Conservation (phyloP, 2,113 vertebrate genomes). For the Pygoscelis adeliae region DNA sequence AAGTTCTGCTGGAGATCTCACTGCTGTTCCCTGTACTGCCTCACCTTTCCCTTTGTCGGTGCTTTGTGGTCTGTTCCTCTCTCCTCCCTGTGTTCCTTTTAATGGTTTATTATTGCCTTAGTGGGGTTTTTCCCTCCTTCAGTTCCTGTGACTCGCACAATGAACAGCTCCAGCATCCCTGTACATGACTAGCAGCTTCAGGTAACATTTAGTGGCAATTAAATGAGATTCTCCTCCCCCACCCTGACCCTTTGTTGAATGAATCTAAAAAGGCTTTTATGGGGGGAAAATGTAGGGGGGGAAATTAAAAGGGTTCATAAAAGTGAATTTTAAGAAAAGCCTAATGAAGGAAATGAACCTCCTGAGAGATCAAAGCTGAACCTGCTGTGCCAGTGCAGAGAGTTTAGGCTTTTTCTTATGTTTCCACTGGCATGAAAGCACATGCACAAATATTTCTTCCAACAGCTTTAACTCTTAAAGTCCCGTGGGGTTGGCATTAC, state of each 20-base stretch:
- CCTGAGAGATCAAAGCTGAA: conserved; percentile 68
- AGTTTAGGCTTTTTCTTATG: conserved; percentile 32
- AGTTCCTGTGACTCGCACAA: not conserved
- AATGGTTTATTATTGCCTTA: not conserved
- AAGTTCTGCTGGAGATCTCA: not conserved
- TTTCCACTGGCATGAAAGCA: conserved; percentile 59
- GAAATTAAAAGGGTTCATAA: conserved; percentile 56
- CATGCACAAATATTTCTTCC: conserved; percentile 29
- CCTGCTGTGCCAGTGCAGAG: conserved; percentile 52
- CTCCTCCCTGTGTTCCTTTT: not conserved
- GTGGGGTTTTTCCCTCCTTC: not conserved
- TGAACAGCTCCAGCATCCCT: not conserved
- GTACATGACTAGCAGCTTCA: not conserved
- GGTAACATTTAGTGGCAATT: conserved; percentile 42
- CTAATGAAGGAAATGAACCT: conserved; percentile 67
- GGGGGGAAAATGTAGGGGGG: not conserved
- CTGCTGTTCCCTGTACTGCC: not conserved
- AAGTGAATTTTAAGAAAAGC: conserved; percentile 63
- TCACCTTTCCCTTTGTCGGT: not conserved
- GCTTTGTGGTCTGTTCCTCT: not conserved
- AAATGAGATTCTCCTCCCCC: conserved; percentile 10
- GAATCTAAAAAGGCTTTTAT: conserved; percentile 19
- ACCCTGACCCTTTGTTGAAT: conserved; percentile 11
- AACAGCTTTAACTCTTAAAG: conserved; percentile 30
- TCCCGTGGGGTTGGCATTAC: not conserved